These are phyloP conservation scores for Zosterops borbonicus DNA, from an alignment of 2,113 vertebrate species.

Conservation along the genomic window DNA sequence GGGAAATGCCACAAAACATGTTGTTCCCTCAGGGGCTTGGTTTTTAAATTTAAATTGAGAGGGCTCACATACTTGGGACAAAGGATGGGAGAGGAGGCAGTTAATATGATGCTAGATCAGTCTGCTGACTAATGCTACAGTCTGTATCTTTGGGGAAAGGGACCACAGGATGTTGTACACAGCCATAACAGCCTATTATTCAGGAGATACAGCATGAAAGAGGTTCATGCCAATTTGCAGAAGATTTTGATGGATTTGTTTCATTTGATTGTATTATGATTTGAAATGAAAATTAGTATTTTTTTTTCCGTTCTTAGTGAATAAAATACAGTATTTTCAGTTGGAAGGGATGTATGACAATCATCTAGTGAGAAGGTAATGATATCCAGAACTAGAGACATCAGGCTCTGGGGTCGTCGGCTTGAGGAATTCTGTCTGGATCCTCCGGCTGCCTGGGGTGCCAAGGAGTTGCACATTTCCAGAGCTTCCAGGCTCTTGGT, in stretches of 20 bases:
- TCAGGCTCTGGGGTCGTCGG: not conserved
- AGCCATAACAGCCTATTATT: not conserved
- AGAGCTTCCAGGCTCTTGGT: not conserved
- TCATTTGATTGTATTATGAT: not conserved
- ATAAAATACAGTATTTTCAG: not conserved
- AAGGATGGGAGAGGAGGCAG: not conserved
- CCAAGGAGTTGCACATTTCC: slow-evolving; percentile 6
- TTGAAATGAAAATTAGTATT: not conserved
- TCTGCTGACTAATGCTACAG: not conserved
- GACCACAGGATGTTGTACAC: not conserved
- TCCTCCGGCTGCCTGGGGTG: not conserved
- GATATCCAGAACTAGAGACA: not conserved
- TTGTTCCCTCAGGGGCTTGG: not conserved
- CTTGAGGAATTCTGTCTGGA: not conserved
- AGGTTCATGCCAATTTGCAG: not conserved
- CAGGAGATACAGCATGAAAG: not conserved
- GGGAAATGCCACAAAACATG: not conserved
- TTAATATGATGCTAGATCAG: not conserved
- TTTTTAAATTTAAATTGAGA: not conserved
- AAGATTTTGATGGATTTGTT: not conserved
- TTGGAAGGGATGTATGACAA: not conserved
- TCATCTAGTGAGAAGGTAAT: not conserved
- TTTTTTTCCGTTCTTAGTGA: not conserved
- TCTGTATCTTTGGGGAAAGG: not conserved
- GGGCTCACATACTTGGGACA: not conserved